Evolutionary conservation across 2,797 vertebrate genomes (phyloP).

Genomic region (Podargus strigoides): DNA sequence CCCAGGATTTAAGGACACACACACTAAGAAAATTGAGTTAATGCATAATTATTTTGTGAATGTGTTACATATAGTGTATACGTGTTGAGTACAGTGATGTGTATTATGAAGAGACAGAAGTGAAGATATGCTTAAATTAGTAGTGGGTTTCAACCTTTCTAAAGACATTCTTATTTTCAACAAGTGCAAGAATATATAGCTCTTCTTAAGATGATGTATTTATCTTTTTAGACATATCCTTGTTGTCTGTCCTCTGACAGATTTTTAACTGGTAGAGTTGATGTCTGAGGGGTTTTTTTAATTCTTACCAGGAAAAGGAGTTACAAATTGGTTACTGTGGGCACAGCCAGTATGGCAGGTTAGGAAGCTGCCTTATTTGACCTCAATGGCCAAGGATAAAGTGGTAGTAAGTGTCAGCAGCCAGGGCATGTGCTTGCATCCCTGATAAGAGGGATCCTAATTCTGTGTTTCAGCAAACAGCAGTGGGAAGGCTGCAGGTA

Average conservation of each 20-base stretch:
- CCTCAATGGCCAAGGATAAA: neutral
- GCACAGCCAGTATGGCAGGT: neutral
- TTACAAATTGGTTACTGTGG: neutral
- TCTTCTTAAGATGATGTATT: neutral
- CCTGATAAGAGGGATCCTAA: accelerated
- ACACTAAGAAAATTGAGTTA: neutral
- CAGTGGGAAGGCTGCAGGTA: neutral
- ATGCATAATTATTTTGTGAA: neutral
- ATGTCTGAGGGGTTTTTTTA: accelerated
- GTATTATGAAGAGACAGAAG: neutral
- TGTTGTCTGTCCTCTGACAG: neutral
- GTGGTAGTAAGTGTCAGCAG: neutral
- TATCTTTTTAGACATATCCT: neutral
- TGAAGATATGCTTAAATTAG: neutral
- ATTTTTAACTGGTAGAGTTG: neutral
- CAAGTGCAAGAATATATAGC: neutral
- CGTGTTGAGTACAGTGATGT: neutral
- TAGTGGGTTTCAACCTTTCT: neutral
- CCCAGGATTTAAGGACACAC: neutral
- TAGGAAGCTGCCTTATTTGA: neutral
- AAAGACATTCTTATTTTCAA: neutral
- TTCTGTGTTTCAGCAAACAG: neutral
- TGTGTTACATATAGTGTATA: accelerated
- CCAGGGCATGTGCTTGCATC: neutral
- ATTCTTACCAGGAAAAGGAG: neutral